These are phyloP conservation scores for Clytia hemisphaerica DNA, from an alignment of 30 jellyfish, hydroid and myxozoan genomes.

Conservation along the genomic window DNA sequence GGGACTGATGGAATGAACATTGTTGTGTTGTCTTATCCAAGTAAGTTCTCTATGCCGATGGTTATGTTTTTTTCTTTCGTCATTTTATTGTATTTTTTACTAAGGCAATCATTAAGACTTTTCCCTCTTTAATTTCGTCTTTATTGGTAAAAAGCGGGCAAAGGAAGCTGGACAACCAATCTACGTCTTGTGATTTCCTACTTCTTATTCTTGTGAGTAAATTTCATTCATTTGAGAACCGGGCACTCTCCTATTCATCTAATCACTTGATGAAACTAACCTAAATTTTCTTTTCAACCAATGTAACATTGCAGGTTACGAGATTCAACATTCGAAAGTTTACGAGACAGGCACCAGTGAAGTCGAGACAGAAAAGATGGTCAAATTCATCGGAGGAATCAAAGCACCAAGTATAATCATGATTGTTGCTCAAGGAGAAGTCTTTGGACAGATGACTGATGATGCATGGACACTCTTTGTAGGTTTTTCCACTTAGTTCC, in stretches of 20 bases:
- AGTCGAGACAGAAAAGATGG: conserved; percentile 52
- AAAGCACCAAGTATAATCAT: conserved; percentile 51
- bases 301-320: conserved; percentile 33
- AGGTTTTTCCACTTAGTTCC: not conserved
- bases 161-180: too few relatives aligned
- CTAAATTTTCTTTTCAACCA: too few relatives aligned
- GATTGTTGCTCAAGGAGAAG: conserved; percentile 81
- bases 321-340: conserved; percentile 35
- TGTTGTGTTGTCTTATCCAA: conserved; percentile 78
- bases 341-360: conserved; percentile 64
- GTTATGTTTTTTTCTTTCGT: too few relatives aligned
- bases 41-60: conserved; percentile 8
- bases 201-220: too few relatives aligned
- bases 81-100: too few relatives aligned
- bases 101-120: too few relatives aligned
- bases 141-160: too few relatives aligned
- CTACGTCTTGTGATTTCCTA: too few relatives aligned
- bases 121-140: too few relatives aligned
- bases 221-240: too few relatives aligned
- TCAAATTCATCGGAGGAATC: conserved; percentile 49
- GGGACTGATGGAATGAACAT: conserved; percentile 73
- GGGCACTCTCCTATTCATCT: too few relatives aligned
- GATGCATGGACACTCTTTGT: conserved; percentile 92
- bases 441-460: conserved; percentile 50
- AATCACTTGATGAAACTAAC: too few relatives aligned